Conservation (phyloP, 2,888 invertebrate genomes). For the Lampropteryx suffumata region DNA sequence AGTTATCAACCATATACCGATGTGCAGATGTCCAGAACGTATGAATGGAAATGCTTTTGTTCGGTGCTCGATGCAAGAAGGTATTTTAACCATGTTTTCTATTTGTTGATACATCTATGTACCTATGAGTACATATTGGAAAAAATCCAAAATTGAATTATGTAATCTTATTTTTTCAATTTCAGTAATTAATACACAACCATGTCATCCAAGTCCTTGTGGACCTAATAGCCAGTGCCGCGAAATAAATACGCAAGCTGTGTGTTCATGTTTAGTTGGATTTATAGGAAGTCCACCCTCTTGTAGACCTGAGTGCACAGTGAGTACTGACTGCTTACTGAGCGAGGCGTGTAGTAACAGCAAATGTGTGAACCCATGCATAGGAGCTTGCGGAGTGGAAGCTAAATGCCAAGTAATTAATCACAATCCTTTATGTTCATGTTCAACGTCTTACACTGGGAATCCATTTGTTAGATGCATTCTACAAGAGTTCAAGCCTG, state of each 20-base stretch:
- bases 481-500: slow-evolving; percentile 71
- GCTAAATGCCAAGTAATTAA: slow-evolving; percentile 90
- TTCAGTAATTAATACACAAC: slow-evolving; percentile 62
- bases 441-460: slow-evolving; percentile 85
- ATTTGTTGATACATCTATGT: too few species aligned
- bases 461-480: slow-evolving; percentile 90
- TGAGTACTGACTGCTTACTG: slow-evolving; percentile 88
- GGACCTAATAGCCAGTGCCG: slow-evolving; percentile 91
- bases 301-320: slow-evolving; percentile 89
- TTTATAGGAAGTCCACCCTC: slow-evolving; percentile 90
- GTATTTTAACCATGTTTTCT: slow-evolving; percentile 39
- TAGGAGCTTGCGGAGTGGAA: slow-evolving; percentile 89
- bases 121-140: too few species aligned
- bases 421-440: slow-evolving; percentile 91
- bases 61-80: slow-evolving; percentile 78
- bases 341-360: slow-evolving; percentile 90
- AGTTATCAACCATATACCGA: slow-evolving; percentile 88
- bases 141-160: too few species aligned
- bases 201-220: slow-evolving; percentile 85
- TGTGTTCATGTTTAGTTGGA: slow-evolving; percentile 87
- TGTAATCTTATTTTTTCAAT: slow-evolving; percentile 25
- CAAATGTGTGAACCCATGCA: slow-evolving; percentile 92
- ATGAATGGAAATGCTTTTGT: slow-evolving; percentile 87
- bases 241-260: slow-evolving; percentile 87
- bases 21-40: slow-evolving; percentile 86